These are phyloP conservation scores for Lumbricus terrestris DNA, from an alignment of 2,888 invertebrate species.

Conservation along the genomic window DNA sequence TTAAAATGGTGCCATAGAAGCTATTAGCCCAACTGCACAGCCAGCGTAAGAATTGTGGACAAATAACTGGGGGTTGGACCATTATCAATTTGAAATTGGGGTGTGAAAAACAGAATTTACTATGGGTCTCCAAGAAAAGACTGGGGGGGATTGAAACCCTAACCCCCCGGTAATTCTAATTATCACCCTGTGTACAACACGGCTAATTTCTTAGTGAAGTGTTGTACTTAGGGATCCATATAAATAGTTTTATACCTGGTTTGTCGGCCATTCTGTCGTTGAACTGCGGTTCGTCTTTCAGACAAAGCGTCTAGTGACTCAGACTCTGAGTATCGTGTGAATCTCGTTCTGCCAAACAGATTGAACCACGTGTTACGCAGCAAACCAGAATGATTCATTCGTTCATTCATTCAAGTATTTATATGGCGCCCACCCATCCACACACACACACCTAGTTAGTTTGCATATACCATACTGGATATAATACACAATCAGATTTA, in stretches of 20 bases:
- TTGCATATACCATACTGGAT: background rate
- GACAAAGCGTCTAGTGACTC: background rate
- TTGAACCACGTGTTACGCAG: background rate
- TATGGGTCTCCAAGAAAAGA: too few relatives aligned
- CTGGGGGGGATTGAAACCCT: too few relatives aligned
- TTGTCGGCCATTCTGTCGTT: background rate
- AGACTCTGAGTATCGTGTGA: background rate
- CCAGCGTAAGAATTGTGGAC: too few relatives aligned
- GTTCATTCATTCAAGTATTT: background rate
- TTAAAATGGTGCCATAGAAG: too few relatives aligned
- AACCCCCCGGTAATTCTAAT: too few relatives aligned
- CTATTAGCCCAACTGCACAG: background rate
- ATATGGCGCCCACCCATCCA: background rate
- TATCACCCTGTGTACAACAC: too few relatives aligned
- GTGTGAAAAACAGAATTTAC: too few relatives aligned
- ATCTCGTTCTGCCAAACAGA: background rate
- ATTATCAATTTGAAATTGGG: too few relatives aligned
- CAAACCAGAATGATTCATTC: background rate
- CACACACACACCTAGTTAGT: background rate
- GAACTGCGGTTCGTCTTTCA: background rate
- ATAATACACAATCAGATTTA: background rate
- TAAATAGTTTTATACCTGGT: background rate
- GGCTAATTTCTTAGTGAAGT: background rate
- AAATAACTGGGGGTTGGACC: too few relatives aligned
- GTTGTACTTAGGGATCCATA: background rate